A percentile compares a stretch with the other conserved stretches of the same genome.
These are phyloP conservation scores for Lepidurus packardi DNA, from an alignment of 1,140 invertebrate species.

Conservation along the genomic window DNA sequence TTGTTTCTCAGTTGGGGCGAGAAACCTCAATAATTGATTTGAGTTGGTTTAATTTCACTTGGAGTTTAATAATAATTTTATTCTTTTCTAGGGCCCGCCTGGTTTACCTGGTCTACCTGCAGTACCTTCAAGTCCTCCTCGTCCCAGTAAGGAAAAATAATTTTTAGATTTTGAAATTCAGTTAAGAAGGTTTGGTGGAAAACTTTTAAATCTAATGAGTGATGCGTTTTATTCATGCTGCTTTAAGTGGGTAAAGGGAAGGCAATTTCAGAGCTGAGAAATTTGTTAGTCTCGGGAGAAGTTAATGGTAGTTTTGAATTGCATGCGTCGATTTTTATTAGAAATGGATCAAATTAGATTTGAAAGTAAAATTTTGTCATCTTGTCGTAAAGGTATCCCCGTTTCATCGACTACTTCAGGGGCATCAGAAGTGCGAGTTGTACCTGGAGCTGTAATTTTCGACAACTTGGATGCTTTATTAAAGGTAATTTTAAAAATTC, in stretches of 20 bases:
- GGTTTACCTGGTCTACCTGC: constrained; percentile 37
- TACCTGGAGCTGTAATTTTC: constrained; percentile 72
- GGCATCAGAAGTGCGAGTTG: constrained; percentile 52
- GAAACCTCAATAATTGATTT: not conserved
- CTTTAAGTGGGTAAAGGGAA: not conserved
- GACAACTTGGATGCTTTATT: constrained; percentile 72
- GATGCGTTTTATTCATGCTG: constrained; percentile 7
- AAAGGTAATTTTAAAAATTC: no score
- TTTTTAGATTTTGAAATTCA: not conserved
- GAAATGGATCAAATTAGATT: no score
- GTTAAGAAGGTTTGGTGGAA: not conserved
- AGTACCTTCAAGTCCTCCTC: constrained; percentile 29
- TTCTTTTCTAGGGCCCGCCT: constrained; percentile 36
- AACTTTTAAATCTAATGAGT: constrained; percentile 25
- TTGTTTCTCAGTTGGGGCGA: not conserved
- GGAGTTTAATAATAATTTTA: constrained; percentile 1
- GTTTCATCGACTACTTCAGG: constrained; percentile 30
- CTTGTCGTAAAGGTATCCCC: not conserved
- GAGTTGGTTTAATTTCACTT: not conserved
- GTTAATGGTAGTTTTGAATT: constrained; percentile 15
- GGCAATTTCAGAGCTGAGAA: not conserved
- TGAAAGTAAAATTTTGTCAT: no score
- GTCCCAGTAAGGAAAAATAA: constrained; percentile 38
- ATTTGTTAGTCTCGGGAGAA: constrained; percentile 31
- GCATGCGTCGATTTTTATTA: no score